Conservation (phyloP, 2,113 vertebrate genomes). For the Muntiacus reevesi region DNA sequence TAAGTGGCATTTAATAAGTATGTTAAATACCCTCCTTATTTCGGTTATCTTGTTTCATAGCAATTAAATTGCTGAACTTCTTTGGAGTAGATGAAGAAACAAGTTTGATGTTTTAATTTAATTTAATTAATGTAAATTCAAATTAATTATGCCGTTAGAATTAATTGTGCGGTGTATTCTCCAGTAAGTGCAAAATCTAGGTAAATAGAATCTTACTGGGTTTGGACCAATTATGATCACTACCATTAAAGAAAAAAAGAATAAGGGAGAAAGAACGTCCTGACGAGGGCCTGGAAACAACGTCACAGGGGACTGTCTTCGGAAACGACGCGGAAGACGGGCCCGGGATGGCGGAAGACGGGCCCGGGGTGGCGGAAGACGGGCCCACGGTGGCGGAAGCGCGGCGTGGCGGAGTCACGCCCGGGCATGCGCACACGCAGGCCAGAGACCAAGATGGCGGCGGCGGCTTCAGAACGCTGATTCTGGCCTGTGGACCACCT, state of each 20-base stretch:
- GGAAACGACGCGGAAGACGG: rapidly evolving
- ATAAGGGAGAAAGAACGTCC: not conserved
- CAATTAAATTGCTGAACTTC: conserved; percentile 83
- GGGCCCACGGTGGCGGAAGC: rapidly evolving
- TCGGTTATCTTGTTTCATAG: conserved; percentile 81
- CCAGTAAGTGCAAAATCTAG: conserved; percentile 76
- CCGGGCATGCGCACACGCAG: rapidly evolving
- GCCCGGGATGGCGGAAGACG: no score
- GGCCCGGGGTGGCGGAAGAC: rapidly evolving
- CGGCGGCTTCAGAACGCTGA: rapidly evolving
- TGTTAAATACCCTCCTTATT: conserved; percentile 81
- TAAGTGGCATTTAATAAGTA: conserved; percentile 88
- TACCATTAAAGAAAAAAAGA: not conserved
- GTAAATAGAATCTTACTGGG: conserved; percentile 72
- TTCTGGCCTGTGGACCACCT: not conserved
- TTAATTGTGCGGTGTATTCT: conserved; percentile 76
- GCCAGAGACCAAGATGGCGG: not conserved
- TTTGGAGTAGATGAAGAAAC: conserved; percentile 82
- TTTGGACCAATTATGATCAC: not conserved
- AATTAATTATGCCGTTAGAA: conserved; percentile 83
- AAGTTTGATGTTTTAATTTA: conserved; percentile 84
- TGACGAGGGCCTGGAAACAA: not conserved
- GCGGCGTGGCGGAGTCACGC: not conserved
- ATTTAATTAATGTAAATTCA: conserved; percentile 84
- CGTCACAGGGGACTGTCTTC: not conserved